These are phyloP conservation scores for Zaprionus africanus DNA, from an alignment of 1,140 invertebrate genomes.

Conservation along the genomic window DNA sequence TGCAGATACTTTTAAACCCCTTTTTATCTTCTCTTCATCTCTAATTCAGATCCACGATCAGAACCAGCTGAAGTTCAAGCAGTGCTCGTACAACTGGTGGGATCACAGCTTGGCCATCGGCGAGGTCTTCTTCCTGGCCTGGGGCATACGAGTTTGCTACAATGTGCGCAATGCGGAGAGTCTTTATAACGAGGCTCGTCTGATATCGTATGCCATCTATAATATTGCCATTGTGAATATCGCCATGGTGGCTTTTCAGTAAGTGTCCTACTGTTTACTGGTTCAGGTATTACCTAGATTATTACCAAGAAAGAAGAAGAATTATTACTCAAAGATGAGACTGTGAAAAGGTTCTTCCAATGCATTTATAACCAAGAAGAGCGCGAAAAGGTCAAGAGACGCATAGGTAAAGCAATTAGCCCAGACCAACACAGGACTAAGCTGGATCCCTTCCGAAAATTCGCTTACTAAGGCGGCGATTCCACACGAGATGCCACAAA, in stretches of 20 bases:
- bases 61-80: conserved; percentile 91
- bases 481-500: too few species aligned
- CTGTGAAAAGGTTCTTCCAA: too few species aligned
- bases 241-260: conserved; percentile 95
- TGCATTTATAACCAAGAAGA: too few species aligned
- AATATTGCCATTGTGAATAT: conserved; percentile 96
- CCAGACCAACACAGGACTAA: too few species aligned
- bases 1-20: too few species aligned
- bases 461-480: too few species aligned
- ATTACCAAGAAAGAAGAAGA: too few species aligned
- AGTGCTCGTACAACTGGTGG: conserved; percentile 96
- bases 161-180: conserved; percentile 96
- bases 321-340: too few species aligned
- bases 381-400: too few species aligned
- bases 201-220: conserved; percentile 97
- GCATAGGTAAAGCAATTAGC: too few species aligned
- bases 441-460: too few species aligned
- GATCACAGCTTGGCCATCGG: conserved; percentile 95
- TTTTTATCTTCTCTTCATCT: neutral
- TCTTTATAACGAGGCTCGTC: conserved; percentile 95
- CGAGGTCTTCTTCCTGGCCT: conserved; percentile 94
- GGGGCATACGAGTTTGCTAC: conserved; percentile 96
- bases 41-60: conserved; percentile 88
- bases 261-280: conserved; percentile 85
- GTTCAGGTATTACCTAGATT: too few species aligned